Evolutionary conservation across 2,888 invertebrate genomes (phyloP).

Genomic region (Caenorhabditis imperialis): DNA sequence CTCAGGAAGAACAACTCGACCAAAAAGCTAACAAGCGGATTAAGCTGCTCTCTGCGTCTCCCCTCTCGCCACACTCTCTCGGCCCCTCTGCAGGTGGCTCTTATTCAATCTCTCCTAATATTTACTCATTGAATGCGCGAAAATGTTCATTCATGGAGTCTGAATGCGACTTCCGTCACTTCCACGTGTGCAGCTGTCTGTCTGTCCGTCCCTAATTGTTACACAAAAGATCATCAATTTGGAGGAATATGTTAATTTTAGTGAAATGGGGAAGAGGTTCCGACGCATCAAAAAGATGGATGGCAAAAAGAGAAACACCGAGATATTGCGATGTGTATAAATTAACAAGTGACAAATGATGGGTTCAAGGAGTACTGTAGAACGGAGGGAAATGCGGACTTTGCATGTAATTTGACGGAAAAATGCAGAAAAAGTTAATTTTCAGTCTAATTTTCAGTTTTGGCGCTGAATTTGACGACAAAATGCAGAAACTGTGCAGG

Average conservation of each 20-base stretch:
- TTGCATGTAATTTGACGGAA: conserved; percentile 11
- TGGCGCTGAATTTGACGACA: no score
- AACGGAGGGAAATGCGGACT: background rate
- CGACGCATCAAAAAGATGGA: background rate
- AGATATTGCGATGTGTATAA: background rate
- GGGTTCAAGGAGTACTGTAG: background rate
- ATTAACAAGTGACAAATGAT: background rate
- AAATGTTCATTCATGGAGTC: conserved; percentile 8
- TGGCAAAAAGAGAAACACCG: conserved; percentile 17
- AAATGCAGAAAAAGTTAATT: background rate
- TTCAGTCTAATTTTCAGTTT: background rate
- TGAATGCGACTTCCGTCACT: background rate
- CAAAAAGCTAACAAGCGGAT: conserved; percentile 19
- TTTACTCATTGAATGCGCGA: conserved; percentile 43
- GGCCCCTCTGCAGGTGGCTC: conserved; percentile 25
- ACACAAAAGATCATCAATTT: conserved; percentile 47
- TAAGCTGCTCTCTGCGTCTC: conserved; percentile 24
- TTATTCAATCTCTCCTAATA: conserved; percentile 16
- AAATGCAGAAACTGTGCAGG: no score
- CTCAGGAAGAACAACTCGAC: conserved; percentile 34
- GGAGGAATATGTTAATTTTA: conserved; percentile 14
- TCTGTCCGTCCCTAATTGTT: conserved; percentile 29
- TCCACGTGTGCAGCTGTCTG: conserved; percentile 16
- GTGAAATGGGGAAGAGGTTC: conserved; percentile 12
- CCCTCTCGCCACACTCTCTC: background rate